phyloP scores from a whole-genome alignment of 2,797 vertebrate species.

The Schizopygopsis pylzovi region DNA sequence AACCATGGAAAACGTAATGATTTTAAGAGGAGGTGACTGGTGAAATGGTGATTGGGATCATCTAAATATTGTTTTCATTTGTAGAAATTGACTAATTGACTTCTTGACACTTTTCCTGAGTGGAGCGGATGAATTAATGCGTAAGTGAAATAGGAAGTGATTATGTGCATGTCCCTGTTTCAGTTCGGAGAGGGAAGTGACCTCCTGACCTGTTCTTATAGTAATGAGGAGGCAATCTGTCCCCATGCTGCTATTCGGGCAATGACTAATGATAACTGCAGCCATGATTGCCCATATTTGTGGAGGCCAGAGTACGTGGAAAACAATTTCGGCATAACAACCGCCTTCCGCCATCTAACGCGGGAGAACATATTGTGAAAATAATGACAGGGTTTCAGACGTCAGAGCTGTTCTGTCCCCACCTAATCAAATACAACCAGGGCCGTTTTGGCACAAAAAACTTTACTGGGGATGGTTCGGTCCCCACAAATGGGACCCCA shows the following conservation, averaged over 20 bases:
- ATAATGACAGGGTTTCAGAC: constrained; percentile 65
- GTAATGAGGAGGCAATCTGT: constrained; percentile 53
- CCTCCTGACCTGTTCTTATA: constrained; percentile 64
- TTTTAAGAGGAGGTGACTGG: not conserved
- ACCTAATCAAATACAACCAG: constrained; percentile 24
- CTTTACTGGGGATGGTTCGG: constrained; percentile 15
- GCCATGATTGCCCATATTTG: constrained; percentile 60
- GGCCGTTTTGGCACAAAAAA: constrained; percentile 8
- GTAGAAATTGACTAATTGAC: not conserved
- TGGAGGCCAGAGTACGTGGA: constrained; percentile 64
- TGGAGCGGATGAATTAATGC: not conserved
- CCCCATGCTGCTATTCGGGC: constrained; percentile 44
- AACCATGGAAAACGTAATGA: not conserved
- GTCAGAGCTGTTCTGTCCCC: constrained; percentile 50
- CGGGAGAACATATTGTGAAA: constrained; percentile 62
- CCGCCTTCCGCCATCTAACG: constrained; percentile 71
- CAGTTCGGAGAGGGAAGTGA: constrained; percentile 44
- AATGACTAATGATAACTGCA: constrained; percentile 66
- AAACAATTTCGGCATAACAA: constrained; percentile 73
- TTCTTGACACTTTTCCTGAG: not conserved
- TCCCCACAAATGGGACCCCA: not conserved
- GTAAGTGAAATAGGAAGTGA: constrained; percentile 10
- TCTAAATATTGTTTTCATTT: not conserved
- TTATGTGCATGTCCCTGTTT: constrained; percentile 16
- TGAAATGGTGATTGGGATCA: not conserved